Conservation (phyloP, 2,888 invertebrate genomes). For the Melinopterus prodromus region DNA sequence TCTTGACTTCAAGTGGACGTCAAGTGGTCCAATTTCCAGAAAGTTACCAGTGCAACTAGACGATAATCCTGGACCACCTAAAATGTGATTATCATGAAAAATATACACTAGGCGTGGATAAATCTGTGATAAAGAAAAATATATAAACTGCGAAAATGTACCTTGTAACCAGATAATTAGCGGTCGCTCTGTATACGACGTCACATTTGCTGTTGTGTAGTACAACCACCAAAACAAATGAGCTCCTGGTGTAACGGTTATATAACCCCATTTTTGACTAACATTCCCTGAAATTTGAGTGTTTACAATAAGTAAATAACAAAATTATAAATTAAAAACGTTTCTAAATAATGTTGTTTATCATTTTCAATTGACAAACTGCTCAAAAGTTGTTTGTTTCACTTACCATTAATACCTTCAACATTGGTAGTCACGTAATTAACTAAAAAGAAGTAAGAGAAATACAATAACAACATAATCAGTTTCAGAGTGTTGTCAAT, state of each 20-base stretch:
- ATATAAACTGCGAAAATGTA: background rate
- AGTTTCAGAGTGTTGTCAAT: too few relatives aligned
- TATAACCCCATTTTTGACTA: conserved; percentile 78
- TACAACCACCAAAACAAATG: conserved; percentile 89
- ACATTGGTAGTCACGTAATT: too few relatives aligned
- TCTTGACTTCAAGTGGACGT: conserved; percentile 62
- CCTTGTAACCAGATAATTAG: conserved; percentile 86
- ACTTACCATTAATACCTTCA: too few relatives aligned
- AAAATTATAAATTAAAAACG: too few relatives aligned
- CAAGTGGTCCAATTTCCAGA: conserved; percentile 66
- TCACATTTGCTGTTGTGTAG: conserved; percentile 71
- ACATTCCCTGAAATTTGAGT: conserved; percentile 63
- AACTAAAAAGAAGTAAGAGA: too few relatives aligned
- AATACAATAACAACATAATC: too few relatives aligned
- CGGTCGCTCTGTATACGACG: conserved; percentile 70
- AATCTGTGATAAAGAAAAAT: too few relatives aligned
- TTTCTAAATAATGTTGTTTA: too few relatives aligned
- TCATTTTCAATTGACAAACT: too few relatives aligned
- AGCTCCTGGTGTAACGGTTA: conserved; percentile 75
- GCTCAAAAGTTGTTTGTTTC: too few relatives aligned
- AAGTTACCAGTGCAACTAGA: conserved; percentile 67
- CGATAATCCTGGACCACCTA: conserved; percentile 56
- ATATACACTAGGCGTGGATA: too few relatives aligned
- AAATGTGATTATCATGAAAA: conserved; percentile 14
- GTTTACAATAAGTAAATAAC: background rate